Conservation (phyloP, 2,888 invertebrate genomes). For the Clunio marinus region DNA sequence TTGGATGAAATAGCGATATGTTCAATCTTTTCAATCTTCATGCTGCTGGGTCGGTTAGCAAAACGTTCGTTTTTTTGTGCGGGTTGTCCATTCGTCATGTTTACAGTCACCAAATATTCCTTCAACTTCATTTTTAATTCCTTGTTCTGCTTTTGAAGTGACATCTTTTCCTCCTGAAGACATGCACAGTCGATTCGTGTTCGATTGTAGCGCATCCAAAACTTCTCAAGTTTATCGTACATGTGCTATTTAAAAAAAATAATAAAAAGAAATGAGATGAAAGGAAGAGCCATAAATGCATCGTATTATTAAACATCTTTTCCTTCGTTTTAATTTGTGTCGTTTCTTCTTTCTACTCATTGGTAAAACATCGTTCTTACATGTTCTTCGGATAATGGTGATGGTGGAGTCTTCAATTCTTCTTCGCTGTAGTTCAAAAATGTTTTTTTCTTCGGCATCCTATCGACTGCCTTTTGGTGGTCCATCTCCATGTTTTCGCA, state of each 20-base stretch:
- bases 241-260: constrained; percentile 52
- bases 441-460: constrained; percentile 43
- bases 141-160: constrained; percentile 59
- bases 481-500: constrained; percentile 65
- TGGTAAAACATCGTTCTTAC: neutral
- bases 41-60: constrained; percentile 48
- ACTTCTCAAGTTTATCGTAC: constrained; percentile 63
- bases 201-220: constrained; percentile 62
- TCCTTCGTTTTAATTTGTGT: neutral
- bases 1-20: constrained; percentile 44
- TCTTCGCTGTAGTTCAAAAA: constrained; percentile 46
- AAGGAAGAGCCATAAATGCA: neutral
- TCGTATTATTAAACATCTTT: neutral
- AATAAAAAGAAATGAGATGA: no score
- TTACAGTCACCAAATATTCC: constrained; percentile 59
- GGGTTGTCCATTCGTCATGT: no score
- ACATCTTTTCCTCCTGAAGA: constrained; percentile 49
- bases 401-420: constrained; percentile 47
- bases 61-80: constrained; percentile 48
- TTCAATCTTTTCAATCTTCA: constrained; percentile 49
- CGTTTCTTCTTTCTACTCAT: neutral
- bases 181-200: constrained; percentile 55
- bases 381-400: constrained; percentile 35
- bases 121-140: constrained; percentile 59
- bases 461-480: constrained; percentile 55